Conservation (phyloP, 2,888 invertebrate species). For the Mythimna albipuncta region DNA sequence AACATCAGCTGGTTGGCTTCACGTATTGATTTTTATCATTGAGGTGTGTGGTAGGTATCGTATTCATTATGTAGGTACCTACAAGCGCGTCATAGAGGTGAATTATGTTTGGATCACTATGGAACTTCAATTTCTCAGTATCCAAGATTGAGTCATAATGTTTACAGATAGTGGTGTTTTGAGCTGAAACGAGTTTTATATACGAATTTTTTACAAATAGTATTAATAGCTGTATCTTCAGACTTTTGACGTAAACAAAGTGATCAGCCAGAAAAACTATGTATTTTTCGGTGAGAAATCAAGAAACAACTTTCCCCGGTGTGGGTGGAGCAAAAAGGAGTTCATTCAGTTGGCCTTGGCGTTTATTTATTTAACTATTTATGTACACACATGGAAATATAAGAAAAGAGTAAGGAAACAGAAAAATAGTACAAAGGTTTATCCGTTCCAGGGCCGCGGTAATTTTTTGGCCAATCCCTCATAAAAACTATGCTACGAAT, state of each 20-base stretch:
- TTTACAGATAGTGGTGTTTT: background rate
- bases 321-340: too few species aligned
- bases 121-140: background rate
- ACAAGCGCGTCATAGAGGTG: constrained; percentile 16
- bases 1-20: constrained; percentile 64
- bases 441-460: too few species aligned
- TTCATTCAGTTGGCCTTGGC: too few species aligned
- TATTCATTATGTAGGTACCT: constrained; percentile 19
- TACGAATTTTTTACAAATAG: background rate
- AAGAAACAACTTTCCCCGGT: too few species aligned
- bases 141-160: background rate
- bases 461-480: too few species aligned
- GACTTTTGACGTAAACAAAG: background rate
- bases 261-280: background rate
- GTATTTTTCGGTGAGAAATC: too few species aligned
- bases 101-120: constrained; percentile 6
- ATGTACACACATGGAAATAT: too few species aligned
- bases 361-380: too few species aligned
- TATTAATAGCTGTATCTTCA: background rate
- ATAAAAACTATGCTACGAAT: background rate
- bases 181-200: background rate
- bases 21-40: constrained; percentile 63
- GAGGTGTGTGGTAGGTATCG: constrained; percentile 53
- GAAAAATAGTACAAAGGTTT: too few species aligned
- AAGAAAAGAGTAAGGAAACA: too few species aligned